Base-by-base conservation (phyloP, 1,140 invertebrate species). In the Lysiphlebus fabarum region DNA sequence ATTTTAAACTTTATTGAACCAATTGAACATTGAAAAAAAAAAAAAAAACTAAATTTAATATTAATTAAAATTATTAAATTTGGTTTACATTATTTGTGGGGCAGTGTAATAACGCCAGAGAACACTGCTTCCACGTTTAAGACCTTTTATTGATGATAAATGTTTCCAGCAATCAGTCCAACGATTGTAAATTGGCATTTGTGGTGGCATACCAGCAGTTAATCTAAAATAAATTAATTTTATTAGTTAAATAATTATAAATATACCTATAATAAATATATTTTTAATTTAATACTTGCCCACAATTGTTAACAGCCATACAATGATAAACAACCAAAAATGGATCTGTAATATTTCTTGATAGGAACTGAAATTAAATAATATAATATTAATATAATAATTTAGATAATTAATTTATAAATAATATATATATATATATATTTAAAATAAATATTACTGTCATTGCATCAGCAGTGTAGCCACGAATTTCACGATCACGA, bases 311-410 rank as follows among this genome's bases (percentile, higher is more conserved):
- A 4, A 95, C 88, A 61, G 87, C 84, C 88, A 93, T 93, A 70
- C 92, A 92, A 62, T 90, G 90, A 38, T 90, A 90, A 1, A 95
- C 91, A 11, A 96, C 88, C 72, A 88, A 85, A 67, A 95, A 86
- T 14, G 92, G 92, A 76, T 96, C 95, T 7, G 88, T 90, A 41
- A 94, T 69, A 37, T 91, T 84, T 58, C 87, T 87, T 36, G 89
- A 87, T 36, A 93, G 63, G 64, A 87, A 84, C 87, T 89, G 70
- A 36, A 84, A 82, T 67, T 67, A 65, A 40, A 62, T 61, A 65
- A 59, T 47, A 67, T 62, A 65, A 82, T 58, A 80, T 69, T 60
- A 79, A 62, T 43, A 76, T 74, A 44, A 76, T 70, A 62, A 76
- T 79, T 41, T 37, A 53, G 59, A 40, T 37, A 51, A 53, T 45